Conservation (phyloP, 2,888 invertebrate genomes). For the Athripsodes cinereus region DNA sequence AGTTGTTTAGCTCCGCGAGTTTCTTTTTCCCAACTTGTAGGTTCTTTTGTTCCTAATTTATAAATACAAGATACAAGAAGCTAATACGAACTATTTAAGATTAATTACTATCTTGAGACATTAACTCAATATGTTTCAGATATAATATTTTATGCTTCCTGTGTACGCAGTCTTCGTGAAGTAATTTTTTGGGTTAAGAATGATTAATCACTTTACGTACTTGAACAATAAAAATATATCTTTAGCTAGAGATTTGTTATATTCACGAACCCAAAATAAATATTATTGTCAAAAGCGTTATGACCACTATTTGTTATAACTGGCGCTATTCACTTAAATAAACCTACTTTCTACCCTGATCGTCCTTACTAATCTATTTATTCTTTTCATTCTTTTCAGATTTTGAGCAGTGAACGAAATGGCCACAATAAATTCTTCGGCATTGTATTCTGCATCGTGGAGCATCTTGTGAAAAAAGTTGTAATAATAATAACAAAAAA, state of each 20-base stretch:
- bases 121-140: no score
- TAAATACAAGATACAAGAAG: no score
- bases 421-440: slow-evolving; percentile 12
- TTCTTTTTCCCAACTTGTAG: no score
- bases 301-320: slow-evolving; percentile 10
- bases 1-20: no score
- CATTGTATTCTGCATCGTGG: slow-evolving; percentile 7
- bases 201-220: no score
- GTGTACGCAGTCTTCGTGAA: no score
- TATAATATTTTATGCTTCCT: no score
- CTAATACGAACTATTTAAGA: no score
- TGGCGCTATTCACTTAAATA: slow-evolving; percentile 13
- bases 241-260: not conserved
- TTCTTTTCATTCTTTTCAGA: slow-evolving; percentile 23
- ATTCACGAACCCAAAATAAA: not conserved
- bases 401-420: slow-evolving; percentile 14
- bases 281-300: slow-evolving; percentile 7
- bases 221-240: no score
- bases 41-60: no score
- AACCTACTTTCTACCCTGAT: slow-evolving; percentile 8
- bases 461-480: not conserved
- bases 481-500: not conserved
- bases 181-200: no score
- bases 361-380: slow-evolving; percentile 14
- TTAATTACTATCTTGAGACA: no score